Evolutionary conservation across 2,888 invertebrate species (phyloP), one percentile per base, ranked within the genome.

Genomic region (Agrilus cyanescens): DNA sequence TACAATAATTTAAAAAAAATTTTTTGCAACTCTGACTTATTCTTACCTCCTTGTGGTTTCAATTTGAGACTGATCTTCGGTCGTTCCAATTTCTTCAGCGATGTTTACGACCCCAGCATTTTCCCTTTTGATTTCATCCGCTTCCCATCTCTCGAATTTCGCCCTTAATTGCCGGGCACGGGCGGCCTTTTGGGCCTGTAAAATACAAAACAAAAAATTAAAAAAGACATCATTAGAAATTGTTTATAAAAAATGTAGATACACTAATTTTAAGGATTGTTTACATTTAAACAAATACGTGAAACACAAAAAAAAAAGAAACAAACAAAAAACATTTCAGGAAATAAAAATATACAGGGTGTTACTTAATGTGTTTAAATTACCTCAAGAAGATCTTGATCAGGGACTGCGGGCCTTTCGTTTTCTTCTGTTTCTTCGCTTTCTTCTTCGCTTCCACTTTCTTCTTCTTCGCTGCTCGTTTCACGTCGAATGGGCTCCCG

Each of bases 131-230:
- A 76, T 74, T 61, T 82, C 82, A 37, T 74, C 71, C 2, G 78
- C 75, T 59, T 83, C 82, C 90, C 90, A 90, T 58, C 82, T 75
- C 67, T 93, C 91, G 69, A 91, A 93, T 61, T 89, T 87, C 47
- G 81, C 86, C 54, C 87, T 77, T 59, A 93, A 72, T 49, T 84
- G 81, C 63, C 83, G 87, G 14, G 91, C 89, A 51, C 86, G 78
- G 0, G 86, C 89, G 0, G 85, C 74, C 52, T 78, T 78, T 56
- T 82, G 81, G 6, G 85, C 83, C 76, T 78, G 43, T 25, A 48
- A 20, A 15, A 49, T 33, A 33, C 15, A 15, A 13, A 3, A 33
- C 32, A 13, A 12, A 39, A 32, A 15, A 32, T 12, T 8, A 15
- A 32, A 14, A 38, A 25, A 13, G 31, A 20, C 12, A 18, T 8